Base-by-base conservation (phyloP, 2,797 vertebrate genomes). In the Sebastes iracundus region DNA sequence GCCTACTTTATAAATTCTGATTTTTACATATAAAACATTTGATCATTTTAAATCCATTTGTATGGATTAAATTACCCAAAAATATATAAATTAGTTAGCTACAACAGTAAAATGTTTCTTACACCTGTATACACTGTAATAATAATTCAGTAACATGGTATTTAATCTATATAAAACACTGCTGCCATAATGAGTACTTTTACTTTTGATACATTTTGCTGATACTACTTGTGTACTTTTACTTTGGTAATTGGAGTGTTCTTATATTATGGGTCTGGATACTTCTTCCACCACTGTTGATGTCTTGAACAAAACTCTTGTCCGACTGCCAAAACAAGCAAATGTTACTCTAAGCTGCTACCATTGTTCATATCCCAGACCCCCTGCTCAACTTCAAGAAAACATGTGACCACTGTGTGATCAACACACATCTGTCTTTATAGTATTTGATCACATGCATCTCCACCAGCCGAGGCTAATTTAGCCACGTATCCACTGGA, bases 401-500 rank as follows among this genome's bases (percentile, higher is more conserved):
- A 72, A 65, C 65, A 33, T 18, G 2, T 23, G 6, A 58, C 46
- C 18, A 49, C 46, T 49, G 6, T 7, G 46, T 49, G 46, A 28
- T 60, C 53, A 28, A 11, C 18, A 23, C 7, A 6, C 18, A 2
- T 20, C 52, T 28, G n/a, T 77, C 61, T 38, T 67, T 52, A 63
- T 9, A 6, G 18, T 55, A 61, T 75, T 72, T 42, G 58, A 81
- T 77, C 77, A 28, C 55, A 69, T 16, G 23, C 33, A 64, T 68
- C 58, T 62, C 7, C 16, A 52, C 68, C 69, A 79, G 77, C 56
- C 33, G 1, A 13, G 58, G 66, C 69, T 65, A 71, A 81, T 83
- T 88, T 71, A 64, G 72, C 74, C 42, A 46, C 16, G 66, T 85
- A 87, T 91, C 84, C 81, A 84, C 80, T n/a, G 49, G 77, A 89